These are phyloP conservation scores for Engystomops pustulosus DNA, from an alignment of 2,113 vertebrate species.

Conservation along the genomic window DNA sequence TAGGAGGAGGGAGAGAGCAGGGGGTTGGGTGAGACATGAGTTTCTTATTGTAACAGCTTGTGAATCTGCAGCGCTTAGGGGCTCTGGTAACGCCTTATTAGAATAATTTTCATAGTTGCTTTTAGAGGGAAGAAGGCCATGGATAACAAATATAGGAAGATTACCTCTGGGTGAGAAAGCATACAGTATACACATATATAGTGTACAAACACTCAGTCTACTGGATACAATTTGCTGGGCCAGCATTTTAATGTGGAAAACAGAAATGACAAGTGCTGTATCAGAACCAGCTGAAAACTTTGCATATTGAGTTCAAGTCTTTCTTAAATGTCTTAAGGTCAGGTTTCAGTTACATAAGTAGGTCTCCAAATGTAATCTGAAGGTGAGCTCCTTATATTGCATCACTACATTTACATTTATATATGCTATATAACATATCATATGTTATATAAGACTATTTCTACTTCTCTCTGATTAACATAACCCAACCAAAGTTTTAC, in stretches of 20 bases:
- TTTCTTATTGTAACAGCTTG: too few species aligned
- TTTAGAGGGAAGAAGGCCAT: too few species aligned
- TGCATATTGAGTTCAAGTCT: constrained; percentile 39
- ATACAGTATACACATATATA: constrained; percentile 5
- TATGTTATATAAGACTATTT: not conserved
- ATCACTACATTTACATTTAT: constrained; percentile 36
- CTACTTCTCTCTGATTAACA: not conserved
- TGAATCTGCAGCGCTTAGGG: too few species aligned
- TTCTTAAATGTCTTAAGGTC: constrained; percentile 38
- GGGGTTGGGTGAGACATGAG: too few species aligned
- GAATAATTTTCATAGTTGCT: too few species aligned
- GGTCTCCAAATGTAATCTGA: constrained; percentile 7
- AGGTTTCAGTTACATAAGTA: constrained; percentile 5
- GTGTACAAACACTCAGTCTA: not conserved
- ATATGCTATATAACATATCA: not conserved
- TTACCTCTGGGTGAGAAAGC: constrained; percentile 32
- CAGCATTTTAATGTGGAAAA: not conserved
- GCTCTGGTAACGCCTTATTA: too few species aligned
- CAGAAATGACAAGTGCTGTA: constrained; percentile 3
- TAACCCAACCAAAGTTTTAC: too few species aligned
- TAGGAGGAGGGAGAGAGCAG: too few species aligned
- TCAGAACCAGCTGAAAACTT: constrained; percentile 46
- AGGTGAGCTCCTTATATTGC: constrained; percentile 15
- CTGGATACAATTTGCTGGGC: not conserved
- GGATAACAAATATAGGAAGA: too few species aligned